phyloP scores from a whole-genome alignment of 2,888 invertebrate species.

The Drosophila cognata region DNA sequence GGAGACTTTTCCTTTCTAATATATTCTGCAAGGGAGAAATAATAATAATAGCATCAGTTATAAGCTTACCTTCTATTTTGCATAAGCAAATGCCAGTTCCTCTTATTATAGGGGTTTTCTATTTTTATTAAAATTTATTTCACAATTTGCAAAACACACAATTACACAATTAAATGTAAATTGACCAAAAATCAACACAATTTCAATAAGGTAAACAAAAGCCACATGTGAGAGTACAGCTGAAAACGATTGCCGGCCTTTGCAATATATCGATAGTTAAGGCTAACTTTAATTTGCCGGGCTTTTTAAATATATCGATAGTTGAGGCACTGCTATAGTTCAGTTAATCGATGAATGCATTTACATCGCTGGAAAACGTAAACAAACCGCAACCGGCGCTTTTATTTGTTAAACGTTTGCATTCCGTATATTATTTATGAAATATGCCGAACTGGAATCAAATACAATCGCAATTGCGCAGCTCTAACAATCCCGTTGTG shows the following conservation, averaged over 20 bases:
- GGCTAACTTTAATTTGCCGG: background rate
- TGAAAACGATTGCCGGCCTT: slow-evolving; percentile 27
- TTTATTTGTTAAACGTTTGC: slow-evolving; percentile 36
- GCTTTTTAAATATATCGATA: slow-evolving; percentile 27
- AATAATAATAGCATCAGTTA: background rate
- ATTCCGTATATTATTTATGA: slow-evolving; percentile 7
- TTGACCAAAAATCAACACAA: slow-evolving; percentile 9
- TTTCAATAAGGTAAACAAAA: slow-evolving; percentile 11
- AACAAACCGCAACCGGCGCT: slow-evolving; percentile 62
- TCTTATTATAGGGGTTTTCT: too few species aligned
- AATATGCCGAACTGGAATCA: slow-evolving; percentile 97
- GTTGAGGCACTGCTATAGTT: background rate
- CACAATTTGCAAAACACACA: background rate
- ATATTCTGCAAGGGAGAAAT: too few species aligned
- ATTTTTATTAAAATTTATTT: too few species aligned
- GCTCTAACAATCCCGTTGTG: slow-evolving; percentile 98
- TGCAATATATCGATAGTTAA: slow-evolving; percentile 24
- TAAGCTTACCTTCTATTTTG: slow-evolving; percentile 16
- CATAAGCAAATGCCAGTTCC: background rate
- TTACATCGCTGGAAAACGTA: slow-evolving; percentile 56
- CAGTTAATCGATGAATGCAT: slow-evolving; percentile 21
- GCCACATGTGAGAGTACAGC: slow-evolving; percentile 28
- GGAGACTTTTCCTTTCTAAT: background rate
- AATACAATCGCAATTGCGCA: slow-evolving; percentile 94
- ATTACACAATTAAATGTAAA: background rate